Conservation (phyloP, 1,140 invertebrate species). For the Polyergus mexicanus region DNA sequence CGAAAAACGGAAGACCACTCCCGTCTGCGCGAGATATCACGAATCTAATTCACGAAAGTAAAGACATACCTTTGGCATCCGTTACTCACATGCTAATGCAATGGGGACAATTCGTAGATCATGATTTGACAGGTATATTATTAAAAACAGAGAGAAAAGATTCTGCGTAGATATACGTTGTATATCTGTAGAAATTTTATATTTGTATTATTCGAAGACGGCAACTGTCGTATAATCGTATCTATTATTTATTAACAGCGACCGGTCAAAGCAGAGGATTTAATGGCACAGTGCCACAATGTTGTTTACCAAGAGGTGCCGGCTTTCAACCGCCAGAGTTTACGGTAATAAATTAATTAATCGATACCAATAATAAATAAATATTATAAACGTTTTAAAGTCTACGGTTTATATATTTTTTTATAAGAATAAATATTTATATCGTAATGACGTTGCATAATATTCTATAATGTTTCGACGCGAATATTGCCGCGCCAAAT, state of each 20-base stretch:
- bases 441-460: neutral
- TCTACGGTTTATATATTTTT: neutral
- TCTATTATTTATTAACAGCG: slow-evolving; percentile 70
- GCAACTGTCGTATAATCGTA: neutral
- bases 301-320: slow-evolving; percentile 90
- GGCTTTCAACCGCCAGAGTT: slow-evolving; percentile 88
- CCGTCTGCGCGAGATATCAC: slow-evolving; percentile 91
- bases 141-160: neutral
- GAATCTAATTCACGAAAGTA: slow-evolving; percentile 89
- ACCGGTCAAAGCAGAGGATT: slow-evolving; percentile 89
- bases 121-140: slow-evolving; percentile 90
- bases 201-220: neutral
- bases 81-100: slow-evolving; percentile 94
- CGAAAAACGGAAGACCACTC: slow-evolving; percentile 87
- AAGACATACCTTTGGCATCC: slow-evolving; percentile 85
- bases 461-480: neutral
- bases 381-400: neutral
- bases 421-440: neutral
- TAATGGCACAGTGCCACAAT: slow-evolving; percentile 93
- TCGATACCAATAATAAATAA: neutral
- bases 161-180: no score
- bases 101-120: slow-evolving; percentile 95
- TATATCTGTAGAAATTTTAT: no score
- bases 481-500: no score
- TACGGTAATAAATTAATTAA: slow-evolving; percentile 83